Conservation (phyloP, 2,797 vertebrate genomes). For the Uromys caudimaculatus region DNA sequence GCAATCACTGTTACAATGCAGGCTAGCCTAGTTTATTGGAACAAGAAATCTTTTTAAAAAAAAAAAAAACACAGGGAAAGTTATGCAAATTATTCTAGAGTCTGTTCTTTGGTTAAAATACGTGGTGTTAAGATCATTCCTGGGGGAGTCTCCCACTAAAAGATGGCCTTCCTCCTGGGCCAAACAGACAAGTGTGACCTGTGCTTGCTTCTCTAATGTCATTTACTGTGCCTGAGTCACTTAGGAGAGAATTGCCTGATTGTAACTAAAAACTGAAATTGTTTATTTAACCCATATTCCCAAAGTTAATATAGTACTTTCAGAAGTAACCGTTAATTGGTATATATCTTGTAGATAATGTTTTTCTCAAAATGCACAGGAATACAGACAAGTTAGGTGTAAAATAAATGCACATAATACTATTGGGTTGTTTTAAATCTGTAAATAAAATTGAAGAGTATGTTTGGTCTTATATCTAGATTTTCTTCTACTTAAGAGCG, state of each 20-base stretch:
- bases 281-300: neutral
- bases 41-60: neutral
- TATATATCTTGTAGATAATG: neutral
- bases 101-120: constrained; percentile 15
- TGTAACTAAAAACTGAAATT: constrained; percentile 48
- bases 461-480: neutral
- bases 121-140: constrained; percentile 39
- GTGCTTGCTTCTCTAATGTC: constrained; percentile 55
- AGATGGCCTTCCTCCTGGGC: constrained; percentile 50
- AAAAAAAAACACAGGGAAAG: neutral
- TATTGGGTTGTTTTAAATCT: constrained; percentile 24
- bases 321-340: constrained; percentile 5
- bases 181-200: constrained; percentile 32
- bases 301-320: neutral
- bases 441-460: neutral
- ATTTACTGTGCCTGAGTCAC: constrained; percentile 67
- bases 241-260: constrained; percentile 44
- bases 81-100: constrained; percentile 42
- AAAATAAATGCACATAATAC: neutral
- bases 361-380: neutral
- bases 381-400: neutral
- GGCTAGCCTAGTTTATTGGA: constrained; percentile 45
- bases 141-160: constrained; percentile 9
- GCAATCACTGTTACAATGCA: neutral
- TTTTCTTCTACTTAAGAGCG: constrained; percentile 18